Evolutionary conservation across 2,113 vertebrate genomes (phyloP).

Genomic region (Pogona vitticeps): DNA sequence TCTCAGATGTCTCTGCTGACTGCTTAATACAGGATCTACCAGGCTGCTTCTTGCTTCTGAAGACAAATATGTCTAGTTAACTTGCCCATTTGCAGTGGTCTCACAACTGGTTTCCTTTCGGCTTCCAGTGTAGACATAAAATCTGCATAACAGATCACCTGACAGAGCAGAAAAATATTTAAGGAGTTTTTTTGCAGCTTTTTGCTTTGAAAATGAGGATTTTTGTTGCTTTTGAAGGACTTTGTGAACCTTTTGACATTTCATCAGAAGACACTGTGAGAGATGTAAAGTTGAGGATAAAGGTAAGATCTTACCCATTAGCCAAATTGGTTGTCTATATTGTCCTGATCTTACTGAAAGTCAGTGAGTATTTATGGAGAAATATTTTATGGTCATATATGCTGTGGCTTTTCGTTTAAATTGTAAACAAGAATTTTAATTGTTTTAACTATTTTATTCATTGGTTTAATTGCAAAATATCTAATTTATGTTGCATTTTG

Average conservation of each 20-base stretch:
- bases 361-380: background rate
- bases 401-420: background rate
- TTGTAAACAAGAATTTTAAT: too few species aligned
- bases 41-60: constrained; percentile 6
- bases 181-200: constrained; percentile 9
- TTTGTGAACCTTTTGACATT: constrained; percentile 76
- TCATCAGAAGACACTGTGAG: constrained; percentile 70
- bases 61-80: background rate
- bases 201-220: constrained; percentile 71
- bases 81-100: background rate
- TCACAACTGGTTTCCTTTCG: background rate
- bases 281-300: constrained; percentile 75
- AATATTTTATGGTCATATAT: background rate
- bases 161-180: background rate
- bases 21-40: background rate
- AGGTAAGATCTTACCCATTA: constrained; percentile 67
- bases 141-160: constrained; percentile 23
- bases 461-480: background rate
- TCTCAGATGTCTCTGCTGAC: background rate
- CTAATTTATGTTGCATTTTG: too few species aligned
- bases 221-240: constrained; percentile 77
- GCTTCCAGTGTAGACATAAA: constrained; percentile 14
- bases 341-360: constrained; percentile 10
- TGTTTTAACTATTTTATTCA: too few species aligned
- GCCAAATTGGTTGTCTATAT: background rate